Evolutionary conservation across 2,888 invertebrate genomes (phyloP), one percentile per base, ranked within the genome.

Genomic region (Nomada fucata): DNA sequence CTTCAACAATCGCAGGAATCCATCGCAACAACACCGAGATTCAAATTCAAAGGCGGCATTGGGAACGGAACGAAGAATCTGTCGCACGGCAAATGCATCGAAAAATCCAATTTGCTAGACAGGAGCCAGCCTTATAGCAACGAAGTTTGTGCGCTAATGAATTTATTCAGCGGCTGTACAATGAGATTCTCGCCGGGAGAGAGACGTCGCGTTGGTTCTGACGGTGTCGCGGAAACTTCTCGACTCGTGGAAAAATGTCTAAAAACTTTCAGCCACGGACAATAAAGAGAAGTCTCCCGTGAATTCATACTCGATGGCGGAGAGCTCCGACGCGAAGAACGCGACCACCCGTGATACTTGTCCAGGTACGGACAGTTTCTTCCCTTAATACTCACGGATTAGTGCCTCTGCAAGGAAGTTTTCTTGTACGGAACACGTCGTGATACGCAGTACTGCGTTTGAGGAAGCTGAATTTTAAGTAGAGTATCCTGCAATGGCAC

Each of bases 91-190:
- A 11, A 29, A 29, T 50, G 15, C 42, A 59, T 47, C 29, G 70
- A 71, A 67, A 67, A 72, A 77, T 55, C 61, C 53, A 67, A 77
- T 72, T 77, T 67, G 67, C 53, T 20, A 11, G 29, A 52, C 44
- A 42, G 44, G 36, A 20, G 15, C 47, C 26, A 59, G 70, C 50
- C 47, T 72, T 64, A 53, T 64, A 69, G 26, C 44, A 26, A 9
- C 52, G 42, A 61, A 60, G 59, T 47, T 67, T 61, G 53, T 36
- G 42, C 59, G 36, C 70, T 86, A 77, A 85, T 85, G 73, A 83
- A 82, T 82, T 75, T 86, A 73, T 83, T 57, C 72, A 65, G 59
- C 42, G 60, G 47, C 47, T 55, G 50, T 23, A 70, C 73, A 83
- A 79, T 75, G 79, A 77, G 74, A 76, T 74, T 47, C 75, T 57